Base-by-base conservation (phyloP, 2,113 vertebrate genomes). In the Melospiza georgiana region DNA sequence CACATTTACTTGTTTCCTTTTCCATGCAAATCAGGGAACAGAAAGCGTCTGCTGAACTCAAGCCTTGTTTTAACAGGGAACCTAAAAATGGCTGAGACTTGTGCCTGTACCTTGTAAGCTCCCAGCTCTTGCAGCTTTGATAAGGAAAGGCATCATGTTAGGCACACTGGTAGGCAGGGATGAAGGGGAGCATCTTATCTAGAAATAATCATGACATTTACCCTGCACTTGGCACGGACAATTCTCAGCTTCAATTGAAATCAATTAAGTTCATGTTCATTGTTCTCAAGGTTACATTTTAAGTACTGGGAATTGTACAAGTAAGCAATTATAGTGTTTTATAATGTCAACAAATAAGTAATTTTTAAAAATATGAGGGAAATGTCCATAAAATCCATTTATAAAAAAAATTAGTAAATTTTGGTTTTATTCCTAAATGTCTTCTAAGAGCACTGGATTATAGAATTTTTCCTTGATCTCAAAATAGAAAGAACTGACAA, bases 391-490 rank as follows among this genome's bases (percentile, higher is more conserved):
- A 81, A 76, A 78, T 54, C 2, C 0, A 62, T 52, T 63, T 30
- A 57, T 22, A 18, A 84, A 82, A 35, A 24, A 48, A 20, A 12
- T 20, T 3, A 54, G 1, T 23, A 49, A 5, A 6, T 37, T n/a
- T n/a, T 5, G 0, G 3, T 15, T 81, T 65, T 51, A 37, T 61
- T 37, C 2, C 23, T 30, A 59, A 37, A 84, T 41, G 0, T 35
- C n/a, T 57, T 75, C n/a, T 31, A 52, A 71, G 15, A 90, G 4
- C 28, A 89, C 2, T 55, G 27, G 6, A 15, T 54, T 35, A 67
- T 5, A 85, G 3, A 54, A 35, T 37, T 62, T 58, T 44, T 73
- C 3, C 18, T 84, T 41, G 10, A 44, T 84, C 28, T 84, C 90
- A 58, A 88, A 85, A 78, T 67, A 9, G 33, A 89, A 71, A 52